phyloP scores from a whole-genome alignment of 2,113 vertebrate species.

The Sisor rabdophorus region DNA sequence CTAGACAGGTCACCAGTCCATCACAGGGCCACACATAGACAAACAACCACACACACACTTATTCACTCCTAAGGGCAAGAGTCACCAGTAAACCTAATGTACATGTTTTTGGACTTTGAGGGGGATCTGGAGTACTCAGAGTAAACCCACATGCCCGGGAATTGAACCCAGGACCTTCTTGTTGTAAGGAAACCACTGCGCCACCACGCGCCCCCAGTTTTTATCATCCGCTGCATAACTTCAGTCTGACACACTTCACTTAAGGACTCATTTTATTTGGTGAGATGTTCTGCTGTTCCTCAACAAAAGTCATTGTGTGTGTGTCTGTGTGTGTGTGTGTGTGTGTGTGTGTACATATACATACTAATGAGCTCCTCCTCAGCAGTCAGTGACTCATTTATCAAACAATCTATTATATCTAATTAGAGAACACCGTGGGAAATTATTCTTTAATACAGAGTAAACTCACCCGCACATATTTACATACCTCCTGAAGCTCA shows the following conservation, averaged over 20 bases:
- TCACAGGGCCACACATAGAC: no score
- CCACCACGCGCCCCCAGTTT: no score
- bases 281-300: not conserved
- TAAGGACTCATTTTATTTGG: not conserved
- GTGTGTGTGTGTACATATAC: not conserved
- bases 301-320: not conserved
- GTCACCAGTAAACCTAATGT: no score
- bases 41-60: no score
- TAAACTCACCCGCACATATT: constrained; percentile 27
- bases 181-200: no score
- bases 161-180: no score
- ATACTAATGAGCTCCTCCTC: constrained; percentile 41
- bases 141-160: no score
- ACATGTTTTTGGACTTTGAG: no score
- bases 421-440: constrained; percentile 34
- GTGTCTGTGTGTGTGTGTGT: not conserved
- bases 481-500: constrained; percentile 21
- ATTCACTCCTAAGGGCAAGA: no score
- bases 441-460: constrained; percentile 33
- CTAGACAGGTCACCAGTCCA: no score
- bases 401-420: constrained; percentile 43
- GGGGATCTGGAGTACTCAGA: no score
- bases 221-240: not conserved
- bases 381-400: constrained; percentile 40
- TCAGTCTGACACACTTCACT: not conserved